Evolutionary conservation across 2,888 invertebrate genomes (phyloP).

Genomic region (Nebria salina): DNA sequence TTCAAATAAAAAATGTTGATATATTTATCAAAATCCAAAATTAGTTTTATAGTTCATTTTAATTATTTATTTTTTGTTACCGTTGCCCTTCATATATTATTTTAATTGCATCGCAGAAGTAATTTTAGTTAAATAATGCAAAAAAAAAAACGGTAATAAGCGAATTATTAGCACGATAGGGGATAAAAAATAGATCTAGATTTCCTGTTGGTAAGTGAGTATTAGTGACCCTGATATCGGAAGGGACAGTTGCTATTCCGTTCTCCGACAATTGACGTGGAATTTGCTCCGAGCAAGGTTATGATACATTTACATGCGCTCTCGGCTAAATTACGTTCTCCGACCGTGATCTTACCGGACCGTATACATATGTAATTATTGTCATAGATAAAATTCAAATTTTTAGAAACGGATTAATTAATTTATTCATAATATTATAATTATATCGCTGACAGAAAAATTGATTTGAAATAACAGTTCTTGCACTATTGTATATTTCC

Average conservation of each 20-base stretch:
- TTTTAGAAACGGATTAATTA: not conserved
- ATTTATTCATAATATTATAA: not conserved
- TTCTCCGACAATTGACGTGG: constrained; percentile 48
- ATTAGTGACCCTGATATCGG: constrained; percentile 33
- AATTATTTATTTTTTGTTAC: not conserved
- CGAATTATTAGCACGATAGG: not conserved
- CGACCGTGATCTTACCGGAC: constrained; percentile 44
- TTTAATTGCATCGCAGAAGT: not conserved
- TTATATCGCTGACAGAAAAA: not conserved
- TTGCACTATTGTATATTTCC: not conserved
- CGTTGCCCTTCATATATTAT: not conserved
- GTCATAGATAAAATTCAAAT: constrained; percentile 2
- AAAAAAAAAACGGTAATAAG: not conserved
- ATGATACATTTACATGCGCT: constrained; percentile 54
- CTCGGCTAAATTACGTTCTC: constrained; percentile 54
- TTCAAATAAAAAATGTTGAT: not conserved
- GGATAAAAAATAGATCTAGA: constrained; percentile 12
- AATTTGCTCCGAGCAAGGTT: constrained; percentile 56
- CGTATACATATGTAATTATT: constrained; percentile 18
- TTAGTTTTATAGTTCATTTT: not conserved
- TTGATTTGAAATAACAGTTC: not conserved
- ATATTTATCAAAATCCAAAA: not conserved
- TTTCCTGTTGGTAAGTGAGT: constrained; percentile 16
- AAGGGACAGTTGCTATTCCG: constrained; percentile 35
- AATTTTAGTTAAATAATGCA: not conserved